Conservation (phyloP, 2,888 invertebrate species). For the Drosophila vallismaia region DNA sequence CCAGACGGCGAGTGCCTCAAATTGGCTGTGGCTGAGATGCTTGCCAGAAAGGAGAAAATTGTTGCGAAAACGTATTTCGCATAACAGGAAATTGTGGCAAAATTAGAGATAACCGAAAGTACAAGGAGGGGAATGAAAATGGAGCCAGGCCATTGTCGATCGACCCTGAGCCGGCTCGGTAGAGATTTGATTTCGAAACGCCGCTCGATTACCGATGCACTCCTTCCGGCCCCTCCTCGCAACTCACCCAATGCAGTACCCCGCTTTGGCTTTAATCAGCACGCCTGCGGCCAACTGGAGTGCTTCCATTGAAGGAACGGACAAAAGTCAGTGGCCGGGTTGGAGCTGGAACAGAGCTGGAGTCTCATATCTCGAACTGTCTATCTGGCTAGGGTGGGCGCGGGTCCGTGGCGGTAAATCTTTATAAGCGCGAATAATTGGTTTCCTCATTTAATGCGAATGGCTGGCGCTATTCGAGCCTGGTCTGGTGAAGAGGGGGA, state of each 20-base stretch:
- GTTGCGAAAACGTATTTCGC: conserved; percentile 59
- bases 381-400: conserved; percentile 46
- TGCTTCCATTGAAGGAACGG: conserved; percentile 42
- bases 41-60: conserved; percentile 55
- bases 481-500: conserved; percentile 18
- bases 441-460: conserved; percentile 83
- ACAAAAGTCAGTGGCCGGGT: conserved; percentile 49
- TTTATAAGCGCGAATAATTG: conserved; percentile 82
- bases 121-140: not conserved
- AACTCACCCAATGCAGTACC: conserved; percentile 1
- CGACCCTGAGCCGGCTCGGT: not conserved
- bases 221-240: not conserved
- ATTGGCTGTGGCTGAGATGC: conserved; percentile 42
- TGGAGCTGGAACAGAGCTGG: conserved; percentile 28
- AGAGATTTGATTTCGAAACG: not conserved
- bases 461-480: conserved; percentile 58
- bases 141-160: not conserved
- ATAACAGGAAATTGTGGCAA: conserved; percentile 70
- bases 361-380: conserved; percentile 50
- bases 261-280: conserved; percentile 69
- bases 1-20: conserved; percentile 33
- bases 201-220: conserved; percentile 8
- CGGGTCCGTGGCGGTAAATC: conserved; percentile 70
- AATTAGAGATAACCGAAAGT: conserved; percentile 60
- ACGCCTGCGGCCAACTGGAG: conserved; percentile 42